Evolutionary conservation across 1,140 invertebrate genomes (phyloP).

Genomic region (Drosophila melanica): DNA sequence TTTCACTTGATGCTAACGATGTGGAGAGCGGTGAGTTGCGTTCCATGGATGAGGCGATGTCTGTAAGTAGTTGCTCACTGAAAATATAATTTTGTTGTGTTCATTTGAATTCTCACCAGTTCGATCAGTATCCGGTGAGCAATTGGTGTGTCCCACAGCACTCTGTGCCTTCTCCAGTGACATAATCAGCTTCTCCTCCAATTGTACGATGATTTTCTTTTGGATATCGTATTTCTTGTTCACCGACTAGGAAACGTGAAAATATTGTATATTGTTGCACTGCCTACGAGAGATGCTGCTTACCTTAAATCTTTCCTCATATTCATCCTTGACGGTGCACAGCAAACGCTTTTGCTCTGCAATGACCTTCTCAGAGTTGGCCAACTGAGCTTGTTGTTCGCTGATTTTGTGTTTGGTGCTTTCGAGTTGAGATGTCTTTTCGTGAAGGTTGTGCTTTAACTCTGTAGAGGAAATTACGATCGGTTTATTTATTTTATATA

Average conservation of each 20-base stretch:
- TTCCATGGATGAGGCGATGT: conserved; percentile 84
- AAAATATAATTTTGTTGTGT: neutral
- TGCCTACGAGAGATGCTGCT: neutral
- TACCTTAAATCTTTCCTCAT: conserved; percentile 85
- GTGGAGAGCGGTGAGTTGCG: conserved; percentile 85
- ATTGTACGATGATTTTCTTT: conserved; percentile 87
- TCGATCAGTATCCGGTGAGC: conserved; percentile 81
- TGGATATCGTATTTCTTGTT: conserved; percentile 90
- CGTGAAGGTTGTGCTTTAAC: conserved; percentile 80
- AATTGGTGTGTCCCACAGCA: conserved; percentile 62
- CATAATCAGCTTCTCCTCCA: conserved; percentile 89
- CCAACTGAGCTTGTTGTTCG: conserved; percentile 85
- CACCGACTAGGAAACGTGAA: conserved; percentile 84
- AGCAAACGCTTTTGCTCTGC: conserved; percentile 85
- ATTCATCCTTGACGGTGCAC: conserved; percentile 85
- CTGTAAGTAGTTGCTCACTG: conserved; percentile 54
- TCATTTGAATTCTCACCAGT: conserved; percentile 58
- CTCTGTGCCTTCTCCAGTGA: conserved; percentile 84
- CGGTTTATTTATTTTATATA: no score
- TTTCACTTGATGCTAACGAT: conserved; percentile 86
- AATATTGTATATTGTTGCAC: neutral
- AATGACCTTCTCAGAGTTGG: conserved; percentile 85
- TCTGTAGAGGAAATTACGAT: conserved; percentile 51
- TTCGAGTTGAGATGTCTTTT: conserved; percentile 84
- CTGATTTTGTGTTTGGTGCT: conserved; percentile 84